Conservation (phyloP, 1,140 invertebrate species). For the Lutraria rhynchaena region DNA sequence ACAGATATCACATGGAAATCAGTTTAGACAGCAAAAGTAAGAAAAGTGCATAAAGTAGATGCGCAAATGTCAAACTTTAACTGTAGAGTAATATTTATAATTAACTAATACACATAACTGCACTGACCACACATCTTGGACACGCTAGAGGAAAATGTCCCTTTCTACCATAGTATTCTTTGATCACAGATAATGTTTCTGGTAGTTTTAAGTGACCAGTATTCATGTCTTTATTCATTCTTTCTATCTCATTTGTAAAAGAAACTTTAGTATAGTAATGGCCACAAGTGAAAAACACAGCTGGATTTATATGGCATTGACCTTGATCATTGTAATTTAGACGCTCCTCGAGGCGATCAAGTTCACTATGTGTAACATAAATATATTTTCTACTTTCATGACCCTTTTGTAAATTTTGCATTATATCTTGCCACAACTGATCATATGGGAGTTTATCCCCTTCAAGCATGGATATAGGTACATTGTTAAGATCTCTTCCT, state of each 20-base stretch:
- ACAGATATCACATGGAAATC: too few species aligned
- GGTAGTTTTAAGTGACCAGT: constrained; percentile 53
- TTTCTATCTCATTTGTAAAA: constrained; percentile 60
- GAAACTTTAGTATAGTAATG: constrained; percentile 61
- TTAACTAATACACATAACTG: constrained; percentile 46
- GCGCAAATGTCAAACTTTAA: too few species aligned
- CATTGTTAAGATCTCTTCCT: neutral
- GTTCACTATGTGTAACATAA: constrained; percentile 56
- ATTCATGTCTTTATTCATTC: constrained; percentile 49
- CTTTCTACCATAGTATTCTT: constrained; percentile 61
- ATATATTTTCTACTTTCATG: constrained; percentile 51
- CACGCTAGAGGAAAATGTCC: constrained; percentile 63
- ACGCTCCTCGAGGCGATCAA: constrained; percentile 51
- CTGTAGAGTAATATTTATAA: too few species aligned
- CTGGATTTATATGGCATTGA: constrained; percentile 5
- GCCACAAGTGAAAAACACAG: constrained; percentile 71
- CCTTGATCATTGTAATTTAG: neutral
- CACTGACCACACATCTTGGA: constrained; percentile 67
- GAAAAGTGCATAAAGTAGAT: too few species aligned
- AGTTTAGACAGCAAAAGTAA: too few species aligned
- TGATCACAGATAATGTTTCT: constrained; percentile 61
- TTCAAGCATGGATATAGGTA: constrained; percentile 38
- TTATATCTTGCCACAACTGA: constrained; percentile 61
- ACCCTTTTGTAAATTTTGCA: constrained; percentile 61
- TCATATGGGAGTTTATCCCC: constrained; percentile 61